Evolutionary conservation across 2,888 invertebrate genomes (phyloP).

Genomic region (Drosophila engyochracea): DNA sequence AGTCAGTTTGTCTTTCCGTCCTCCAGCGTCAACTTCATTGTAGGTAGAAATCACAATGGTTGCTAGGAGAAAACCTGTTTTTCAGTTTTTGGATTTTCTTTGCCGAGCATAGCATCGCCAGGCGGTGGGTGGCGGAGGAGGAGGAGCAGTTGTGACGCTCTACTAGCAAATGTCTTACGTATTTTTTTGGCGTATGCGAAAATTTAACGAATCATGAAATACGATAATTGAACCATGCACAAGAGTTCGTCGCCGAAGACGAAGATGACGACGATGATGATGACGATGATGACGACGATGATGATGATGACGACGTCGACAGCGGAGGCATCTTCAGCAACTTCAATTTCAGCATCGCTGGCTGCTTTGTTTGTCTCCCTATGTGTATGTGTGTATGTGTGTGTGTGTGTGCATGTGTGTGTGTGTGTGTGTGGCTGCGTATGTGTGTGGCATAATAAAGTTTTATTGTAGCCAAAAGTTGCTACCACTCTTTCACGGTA

Average conservation of each 20-base stretch:
- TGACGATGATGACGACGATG: constrained; percentile 7
- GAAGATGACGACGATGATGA: constrained; percentile 23
- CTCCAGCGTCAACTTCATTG: constrained; percentile 54
- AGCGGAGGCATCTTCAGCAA: constrained; percentile 49
- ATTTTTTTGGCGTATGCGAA: constrained; percentile 79
- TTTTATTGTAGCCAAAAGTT: constrained; percentile 79
- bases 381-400: constrained; percentile 16
- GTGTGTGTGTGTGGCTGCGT: constrained; percentile 38
- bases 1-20: constrained; percentile 38
- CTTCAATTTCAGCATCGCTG: constrained; percentile 56
- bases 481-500: constrained; percentile 72
- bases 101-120: constrained; percentile 30
- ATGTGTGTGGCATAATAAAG: constrained; percentile 80
- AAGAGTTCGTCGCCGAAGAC: constrained; percentile 72
- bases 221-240: constrained; percentile 85
- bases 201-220: constrained; percentile 85
- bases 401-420: constrained; percentile 23
- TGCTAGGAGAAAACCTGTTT: constrained; percentile 79
- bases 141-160: constrained; percentile 8
- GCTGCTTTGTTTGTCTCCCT: constrained; percentile 53
- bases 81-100: constrained; percentile 68
- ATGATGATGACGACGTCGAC: constrained; percentile 10
- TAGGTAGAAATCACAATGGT: constrained; percentile 78
- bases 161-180: constrained; percentile 62
- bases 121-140: background rate